Evolutionary conservation across 2,888 invertebrate genomes (phyloP), one percentile per base, ranked within the genome.

Genomic region (Creontiades dilutus): DNA sequence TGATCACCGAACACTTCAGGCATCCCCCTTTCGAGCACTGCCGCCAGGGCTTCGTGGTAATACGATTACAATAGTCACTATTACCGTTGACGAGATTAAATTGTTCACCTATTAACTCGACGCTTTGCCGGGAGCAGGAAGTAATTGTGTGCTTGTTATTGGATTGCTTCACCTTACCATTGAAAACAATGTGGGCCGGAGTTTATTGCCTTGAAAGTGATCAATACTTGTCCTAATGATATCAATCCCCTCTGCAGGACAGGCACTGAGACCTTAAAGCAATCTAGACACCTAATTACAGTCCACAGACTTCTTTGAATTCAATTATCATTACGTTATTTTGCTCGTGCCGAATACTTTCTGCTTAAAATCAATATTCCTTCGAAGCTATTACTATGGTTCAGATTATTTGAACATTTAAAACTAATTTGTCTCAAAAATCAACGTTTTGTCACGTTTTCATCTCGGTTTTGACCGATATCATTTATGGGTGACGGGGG

Each of bases 41-140:
- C 52, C 11, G 14, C 52, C 52, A n/a, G 19, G n/a, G 16, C 61
- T 19, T 61, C 61, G n/a, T 1, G 3, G 19, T 61, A 61, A 61
- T 61, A 61, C 61, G 61, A 61, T 61, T 61, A 61, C 61, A 61
- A 61, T 61, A 61, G 61, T 61, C 61, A 19, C 61, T 61, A 61
- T 61, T 61, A 61, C 61, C 61, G 61, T 61, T 61, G 61, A 61
- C 61, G 61, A 61, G 61, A 61, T 61, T 61, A 61, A 61, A 61
- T 61, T 61, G 61, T 61, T 61, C 61, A 19, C 61, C 61, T 19
- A 61, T 61, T 61, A 61, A 61, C 61, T 19, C 61, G n/a, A 61
- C n/a, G 61, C n/a, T 61, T 37, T 19, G 19, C 19, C 9, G 61
- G 19, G n/a, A 61, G 61, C 61, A 61, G 61, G 61, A 61, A 61